Evolutionary conservation across 1,140 invertebrate species (phyloP), one percentile per base, ranked within the genome.

Genomic region (Megalopta genalis): DNA sequence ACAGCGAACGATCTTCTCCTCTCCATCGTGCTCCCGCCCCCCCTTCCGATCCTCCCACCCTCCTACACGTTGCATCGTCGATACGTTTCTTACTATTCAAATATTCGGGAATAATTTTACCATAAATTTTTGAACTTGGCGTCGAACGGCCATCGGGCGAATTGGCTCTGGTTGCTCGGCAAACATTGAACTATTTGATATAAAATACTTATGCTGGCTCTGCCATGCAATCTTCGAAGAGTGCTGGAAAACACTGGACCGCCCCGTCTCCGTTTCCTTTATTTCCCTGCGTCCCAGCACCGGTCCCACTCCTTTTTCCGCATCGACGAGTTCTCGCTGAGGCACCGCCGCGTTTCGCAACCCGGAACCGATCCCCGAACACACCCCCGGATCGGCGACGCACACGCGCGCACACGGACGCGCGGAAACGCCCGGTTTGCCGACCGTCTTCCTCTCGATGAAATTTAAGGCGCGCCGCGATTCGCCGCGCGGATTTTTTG

Each of bases 171-270:
- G 82, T 85, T 88, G 77, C 84, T 86, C 77, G 76, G 77, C 82
- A 82, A 88, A 85, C 86, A 88, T 87, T 89, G 86, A 89, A 87
- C 85, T 87, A 86, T 88, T 88, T 89, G 84, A 88, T 86, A 86
- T 86, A 87, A 88, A 88, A 90, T 89, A 88, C 85, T 86, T 73
- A 81, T 83, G 79, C 81, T 83, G 82, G 82, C 83, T 87, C 82
- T 84, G 87, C 79, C 81, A 85, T 82, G 87, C 88, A 88, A 88
- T 90, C 89, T 88, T 68, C 84, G 80, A 86, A 84, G 86, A 90
- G 88, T 88, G 86, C 82, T 83, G 82, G 82, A 86, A 85, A 87
- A 86, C 85, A 87, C 78, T 82, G 77, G 80, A 86, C 80, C 71
- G 64, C 14, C 49, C 49, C 49, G 49, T 52, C 49, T 32, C 57